These are phyloP conservation scores for Lasioglossum pauxillum DNA, from an alignment of 2,888 invertebrate genomes.

Conservation along the genomic window DNA sequence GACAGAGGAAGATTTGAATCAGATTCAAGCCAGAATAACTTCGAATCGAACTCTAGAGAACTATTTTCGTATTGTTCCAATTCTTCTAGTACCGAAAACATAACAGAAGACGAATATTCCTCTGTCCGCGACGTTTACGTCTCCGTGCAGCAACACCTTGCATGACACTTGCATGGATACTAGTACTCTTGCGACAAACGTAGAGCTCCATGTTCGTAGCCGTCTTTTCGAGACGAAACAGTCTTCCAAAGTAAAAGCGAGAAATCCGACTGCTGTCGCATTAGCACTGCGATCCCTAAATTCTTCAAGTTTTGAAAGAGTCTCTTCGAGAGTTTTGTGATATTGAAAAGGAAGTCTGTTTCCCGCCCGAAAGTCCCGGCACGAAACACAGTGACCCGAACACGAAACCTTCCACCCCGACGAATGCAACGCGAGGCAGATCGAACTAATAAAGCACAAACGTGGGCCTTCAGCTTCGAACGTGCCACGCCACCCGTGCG, in stretches of 20 bases:
- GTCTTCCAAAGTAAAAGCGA: background rate
- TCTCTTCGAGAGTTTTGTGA: background rate
- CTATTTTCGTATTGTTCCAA: background rate
- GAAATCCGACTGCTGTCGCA: background rate
- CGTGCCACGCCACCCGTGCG: slow-evolving; percentile 48
- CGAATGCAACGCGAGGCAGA: slow-evolving; percentile 73
- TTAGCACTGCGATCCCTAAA: background rate
- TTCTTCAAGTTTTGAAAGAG: background rate
- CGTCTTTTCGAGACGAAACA: slow-evolving; percentile 37
- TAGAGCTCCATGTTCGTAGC: slow-evolving; percentile 56
- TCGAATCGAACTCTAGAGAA: background rate
- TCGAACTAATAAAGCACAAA: slow-evolving; percentile 79
- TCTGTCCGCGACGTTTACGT: slow-evolving; percentile 52
- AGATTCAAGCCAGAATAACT: background rate
- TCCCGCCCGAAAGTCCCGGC: slow-evolving; percentile 11
- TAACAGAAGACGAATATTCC: slow-evolving; percentile 6
- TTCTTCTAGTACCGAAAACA: background rate
- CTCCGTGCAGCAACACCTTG: slow-evolving; percentile 67
- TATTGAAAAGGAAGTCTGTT: background rate
- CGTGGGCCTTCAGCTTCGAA: slow-evolving; percentile 82
- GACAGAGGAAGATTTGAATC: slow-evolving; percentile 31
- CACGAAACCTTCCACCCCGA: slow-evolving; percentile 78
- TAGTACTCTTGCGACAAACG: slow-evolving; percentile 59
- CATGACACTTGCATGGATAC: slow-evolving; percentile 73
- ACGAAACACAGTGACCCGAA: slow-evolving; percentile 51